These are phyloP conservation scores for Lacerta bilineata DNA, from an alignment of 2,797 vertebrate species.

Conservation along the genomic window DNA sequence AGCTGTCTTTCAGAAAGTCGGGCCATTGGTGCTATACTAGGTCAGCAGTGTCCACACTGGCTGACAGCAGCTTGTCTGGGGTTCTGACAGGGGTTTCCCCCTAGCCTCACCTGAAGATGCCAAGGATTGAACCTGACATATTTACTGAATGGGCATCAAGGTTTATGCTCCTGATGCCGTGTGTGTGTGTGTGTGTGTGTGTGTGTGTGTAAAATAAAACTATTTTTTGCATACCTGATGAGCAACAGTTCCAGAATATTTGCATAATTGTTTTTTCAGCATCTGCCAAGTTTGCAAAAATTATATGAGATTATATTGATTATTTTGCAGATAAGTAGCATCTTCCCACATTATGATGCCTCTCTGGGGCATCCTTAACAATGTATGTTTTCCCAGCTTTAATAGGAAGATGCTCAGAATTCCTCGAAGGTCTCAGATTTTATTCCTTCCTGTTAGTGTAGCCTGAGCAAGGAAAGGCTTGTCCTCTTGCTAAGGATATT, in stretches of 20 bases:
- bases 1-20: too few relatives aligned
- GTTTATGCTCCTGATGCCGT: neutral
- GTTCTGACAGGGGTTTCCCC: neutral
- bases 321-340: neutral
- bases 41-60: too few relatives aligned
- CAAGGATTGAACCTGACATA: neutral
- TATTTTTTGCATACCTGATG: neutral
- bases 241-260: neutral
- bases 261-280: neutral
- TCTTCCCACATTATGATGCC: neutral
- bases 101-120: neutral
- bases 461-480: neutral
- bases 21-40: too few relatives aligned
- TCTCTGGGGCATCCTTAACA: neutral
- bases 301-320: neutral
- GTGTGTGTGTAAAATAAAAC: neutral
- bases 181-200: neutral
- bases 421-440: neutral
- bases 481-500: neutral
- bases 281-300: neutral
- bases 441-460: neutral
- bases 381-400: too few relatives aligned
- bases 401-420: neutral
- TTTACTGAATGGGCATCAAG: neutral
- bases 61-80: neutral